A percentile compares a stretch with the other conserved stretches of the same genome.
phyloP scores from a whole-genome alignment of 2,888 invertebrate species.

The Mystacides longicornis region DNA sequence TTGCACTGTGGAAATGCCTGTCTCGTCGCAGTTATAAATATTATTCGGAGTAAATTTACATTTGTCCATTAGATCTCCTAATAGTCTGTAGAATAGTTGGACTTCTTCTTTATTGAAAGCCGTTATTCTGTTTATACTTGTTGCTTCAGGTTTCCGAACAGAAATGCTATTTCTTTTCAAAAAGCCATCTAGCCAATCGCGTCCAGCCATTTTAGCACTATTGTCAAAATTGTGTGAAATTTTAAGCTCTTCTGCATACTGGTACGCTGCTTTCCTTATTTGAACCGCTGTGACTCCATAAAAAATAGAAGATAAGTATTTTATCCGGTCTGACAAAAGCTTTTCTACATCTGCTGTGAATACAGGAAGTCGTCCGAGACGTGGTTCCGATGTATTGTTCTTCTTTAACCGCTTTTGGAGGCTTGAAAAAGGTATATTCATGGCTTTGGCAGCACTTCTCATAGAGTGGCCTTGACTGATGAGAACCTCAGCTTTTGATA shows the following conservation, averaged over 20 bases:
- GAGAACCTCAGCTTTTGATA: neutral
- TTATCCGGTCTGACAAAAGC: neutral
- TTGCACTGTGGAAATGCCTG: conserved; percentile 36
- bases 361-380: conserved; percentile 3
- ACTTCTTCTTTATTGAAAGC: conserved; percentile 27
- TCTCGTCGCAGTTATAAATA: conserved; percentile 22
- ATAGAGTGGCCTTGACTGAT: neutral
- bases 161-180: conserved; percentile 25
- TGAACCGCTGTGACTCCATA: conserved; percentile 2
- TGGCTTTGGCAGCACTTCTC: neutral
- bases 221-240: conserved; percentile 6
- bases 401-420: neutral
- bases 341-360: conserved; percentile 4
- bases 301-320: conserved; percentile 4
- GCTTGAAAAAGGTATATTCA: conserved; percentile 1
- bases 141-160: conserved; percentile 26
- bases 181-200: conserved; percentile 22
- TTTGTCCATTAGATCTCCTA: conserved; percentile 15
- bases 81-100: conserved; percentile 13
- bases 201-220: conserved; percentile 14
- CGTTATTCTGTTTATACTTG: conserved; percentile 26
- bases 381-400: neutral
- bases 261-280: conserved; percentile 6
- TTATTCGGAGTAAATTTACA: conserved; percentile 3
- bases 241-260: conserved; percentile 7